Evolutionary conservation across 2,888 invertebrate genomes (phyloP).

Genomic region (Ormyrus nitidulus): DNA sequence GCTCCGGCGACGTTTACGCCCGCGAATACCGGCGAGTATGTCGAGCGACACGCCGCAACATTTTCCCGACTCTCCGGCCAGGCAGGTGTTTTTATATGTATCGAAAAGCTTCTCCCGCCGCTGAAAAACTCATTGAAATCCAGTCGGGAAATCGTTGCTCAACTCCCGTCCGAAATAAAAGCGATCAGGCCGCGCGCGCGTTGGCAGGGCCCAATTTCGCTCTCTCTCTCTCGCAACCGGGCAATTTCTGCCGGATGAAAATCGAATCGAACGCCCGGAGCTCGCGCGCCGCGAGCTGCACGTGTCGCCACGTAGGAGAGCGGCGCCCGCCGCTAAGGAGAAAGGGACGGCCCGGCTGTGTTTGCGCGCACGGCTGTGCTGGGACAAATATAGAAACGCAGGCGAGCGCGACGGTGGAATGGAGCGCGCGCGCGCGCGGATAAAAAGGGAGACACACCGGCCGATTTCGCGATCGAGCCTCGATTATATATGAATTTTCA

Average conservation of each 20-base stretch:
- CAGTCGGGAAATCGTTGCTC: no score
- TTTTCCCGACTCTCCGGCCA: no score
- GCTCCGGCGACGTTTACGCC: no score
- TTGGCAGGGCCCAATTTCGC: no score
- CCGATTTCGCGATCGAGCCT: neutral
- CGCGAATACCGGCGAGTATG: no score
- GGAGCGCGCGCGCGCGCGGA: conserved; percentile 54
- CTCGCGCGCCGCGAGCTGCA: neutral
- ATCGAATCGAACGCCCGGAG: conserved; percentile 16
- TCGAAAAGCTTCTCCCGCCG: no score
- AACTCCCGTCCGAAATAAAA: no score
- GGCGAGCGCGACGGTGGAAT: neutral
- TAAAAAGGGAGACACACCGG: conserved; percentile 63
- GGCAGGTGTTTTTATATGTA: no score
- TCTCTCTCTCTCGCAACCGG: neutral
- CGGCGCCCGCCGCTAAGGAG: conserved; percentile 23
- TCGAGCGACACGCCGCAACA: no score
- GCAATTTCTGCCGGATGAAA: conserved; percentile 9
- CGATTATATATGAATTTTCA: neutral
- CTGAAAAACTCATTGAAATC: no score
- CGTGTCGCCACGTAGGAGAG: conserved; percentile 38
- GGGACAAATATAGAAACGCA: conserved; percentile 50
- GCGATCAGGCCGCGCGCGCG: no score
- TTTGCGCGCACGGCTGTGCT: conserved; percentile 8
- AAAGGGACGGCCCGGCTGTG: conserved; percentile 22